Conservation (phyloP, 1,140 invertebrate genomes). For the Calliopsis andreniformis region DNA sequence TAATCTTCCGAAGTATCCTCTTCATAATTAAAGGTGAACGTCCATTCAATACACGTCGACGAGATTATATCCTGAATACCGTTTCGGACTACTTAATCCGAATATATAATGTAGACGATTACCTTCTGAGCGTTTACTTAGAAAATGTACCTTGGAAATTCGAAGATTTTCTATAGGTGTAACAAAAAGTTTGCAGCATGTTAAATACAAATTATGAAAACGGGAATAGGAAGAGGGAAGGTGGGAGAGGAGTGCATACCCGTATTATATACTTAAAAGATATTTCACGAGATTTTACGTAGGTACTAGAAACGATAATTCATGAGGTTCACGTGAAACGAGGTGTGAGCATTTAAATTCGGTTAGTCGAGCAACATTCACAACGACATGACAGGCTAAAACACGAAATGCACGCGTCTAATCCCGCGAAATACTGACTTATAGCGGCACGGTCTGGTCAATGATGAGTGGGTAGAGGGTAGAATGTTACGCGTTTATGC, state of each 20-base stretch:
- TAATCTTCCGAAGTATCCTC: background rate
- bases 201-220: conserved; percentile 36
- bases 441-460: background rate
- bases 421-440: conserved; percentile 49
- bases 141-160: too few relatives aligned
- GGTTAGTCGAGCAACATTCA: conserved; percentile 42
- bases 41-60: background rate
- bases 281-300: background rate
- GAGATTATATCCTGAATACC: background rate
- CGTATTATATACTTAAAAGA: conserved; percentile 1
- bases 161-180: too few relatives aligned
- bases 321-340: conserved; percentile 9
- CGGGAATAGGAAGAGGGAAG: too few relatives aligned
- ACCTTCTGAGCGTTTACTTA: too few relatives aligned
- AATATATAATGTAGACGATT: too few relatives aligned
- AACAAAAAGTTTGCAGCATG: background rate
- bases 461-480: conserved; percentile 28
- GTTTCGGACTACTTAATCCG: background rate
- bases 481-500: conserved; percentile 18
- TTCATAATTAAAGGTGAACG: conserved; percentile 3
- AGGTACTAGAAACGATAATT: conserved; percentile 36
- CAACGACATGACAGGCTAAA: conserved; percentile 22
- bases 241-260: too few relatives aligned
- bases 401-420: conserved; percentile 17
- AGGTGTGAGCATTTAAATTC: conserved; percentile 18